Conservation (phyloP, 2,888 invertebrate genomes). For the Anthophora plumipes region DNA sequence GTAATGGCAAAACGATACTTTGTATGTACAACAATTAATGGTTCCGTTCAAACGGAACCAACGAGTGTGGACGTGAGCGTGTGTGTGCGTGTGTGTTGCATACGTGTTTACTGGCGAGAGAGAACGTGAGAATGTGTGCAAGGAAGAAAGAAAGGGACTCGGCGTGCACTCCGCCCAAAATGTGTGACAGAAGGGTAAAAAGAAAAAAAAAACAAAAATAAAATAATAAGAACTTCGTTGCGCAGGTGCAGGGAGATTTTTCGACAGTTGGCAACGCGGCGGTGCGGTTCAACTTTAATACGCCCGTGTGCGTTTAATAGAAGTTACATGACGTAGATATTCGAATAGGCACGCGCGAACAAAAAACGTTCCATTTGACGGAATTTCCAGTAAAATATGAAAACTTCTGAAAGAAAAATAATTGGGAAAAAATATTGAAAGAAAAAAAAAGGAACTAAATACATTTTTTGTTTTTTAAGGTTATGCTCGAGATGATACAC, state of each 20-base stretch:
- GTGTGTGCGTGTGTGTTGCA: slow-evolving; percentile 9
- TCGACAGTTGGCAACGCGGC: slow-evolving; percentile 49
- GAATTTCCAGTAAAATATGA: neutral
- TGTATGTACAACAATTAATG: slow-evolving; percentile 60
- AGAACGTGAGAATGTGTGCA: slow-evolving; percentile 5
- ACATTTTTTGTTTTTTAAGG: neutral
- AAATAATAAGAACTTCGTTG: slow-evolving; percentile 19
- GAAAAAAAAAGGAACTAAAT: neutral
- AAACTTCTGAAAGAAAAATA: neutral
- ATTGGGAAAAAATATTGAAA: neutral
- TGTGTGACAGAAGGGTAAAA: neutral
- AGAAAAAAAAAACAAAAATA: no score
- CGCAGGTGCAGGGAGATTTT: slow-evolving; percentile 32
- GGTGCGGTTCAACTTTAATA: slow-evolving; percentile 45
- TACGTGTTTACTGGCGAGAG: slow-evolving; percentile 3
- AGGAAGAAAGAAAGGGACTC: slow-evolving; percentile 27
- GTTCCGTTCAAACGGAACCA: slow-evolving; percentile 65
- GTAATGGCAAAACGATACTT: slow-evolving; percentile 51
- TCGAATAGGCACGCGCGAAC: slow-evolving; percentile 48
- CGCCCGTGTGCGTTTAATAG: slow-evolving; percentile 55
- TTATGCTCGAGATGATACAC: neutral
- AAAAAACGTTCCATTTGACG: slow-evolving; percentile 35
- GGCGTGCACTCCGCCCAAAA: slow-evolving; percentile 59
- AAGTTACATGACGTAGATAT: slow-evolving; percentile 59
- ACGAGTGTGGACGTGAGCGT: slow-evolving; percentile 15